A percentile compares a stretch with the other conserved stretches of the same genome.
phyloP scores from a whole-genome alignment of 2,113 vertebrate species.

The Coptodon rendalli region DNA sequence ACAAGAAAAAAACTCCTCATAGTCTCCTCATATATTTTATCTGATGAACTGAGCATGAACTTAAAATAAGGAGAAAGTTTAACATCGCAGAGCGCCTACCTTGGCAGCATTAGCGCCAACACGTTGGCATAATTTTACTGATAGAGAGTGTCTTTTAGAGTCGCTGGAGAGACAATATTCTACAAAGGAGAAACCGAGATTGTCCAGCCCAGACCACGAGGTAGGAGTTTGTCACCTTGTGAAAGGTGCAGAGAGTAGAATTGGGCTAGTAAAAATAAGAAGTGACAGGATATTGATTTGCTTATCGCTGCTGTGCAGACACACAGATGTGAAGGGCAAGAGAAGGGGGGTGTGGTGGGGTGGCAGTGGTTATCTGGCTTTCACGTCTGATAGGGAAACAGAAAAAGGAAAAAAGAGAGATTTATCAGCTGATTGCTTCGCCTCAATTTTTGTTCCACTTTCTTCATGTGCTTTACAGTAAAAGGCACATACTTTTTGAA shows the following conservation, averaged over 20 bases:
- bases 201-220: constrained; percentile 58
- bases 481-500: constrained; percentile 53
- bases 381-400: constrained; percentile 70
- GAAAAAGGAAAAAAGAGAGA: constrained; percentile 56
- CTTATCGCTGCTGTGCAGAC: constrained; percentile 79
- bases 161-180: constrained; percentile 57
- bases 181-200: constrained; percentile 45
- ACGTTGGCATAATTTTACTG: constrained; percentile 21
- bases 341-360: constrained; percentile 32
- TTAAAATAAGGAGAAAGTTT: background rate
- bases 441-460: constrained; percentile 72
- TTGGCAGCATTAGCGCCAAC: constrained; percentile 6
- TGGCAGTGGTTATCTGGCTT: constrained; percentile 71
- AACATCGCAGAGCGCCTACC: background rate
- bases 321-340: constrained; percentile 75
- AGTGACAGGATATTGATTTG: constrained; percentile 83
- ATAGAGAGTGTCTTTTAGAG: constrained; percentile 37
- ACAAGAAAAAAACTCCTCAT: background rate
- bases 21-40: background rate
- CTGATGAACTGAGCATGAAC: constrained; percentile 2
- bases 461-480: constrained; percentile 60
- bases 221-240: constrained; percentile 74
- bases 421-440: constrained; percentile 73
- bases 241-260: constrained; percentile 73
- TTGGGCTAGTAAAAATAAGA: constrained; percentile 78